Conservation (phyloP, 2,113 vertebrate species). For the Chloropsis hardwickii region DNA sequence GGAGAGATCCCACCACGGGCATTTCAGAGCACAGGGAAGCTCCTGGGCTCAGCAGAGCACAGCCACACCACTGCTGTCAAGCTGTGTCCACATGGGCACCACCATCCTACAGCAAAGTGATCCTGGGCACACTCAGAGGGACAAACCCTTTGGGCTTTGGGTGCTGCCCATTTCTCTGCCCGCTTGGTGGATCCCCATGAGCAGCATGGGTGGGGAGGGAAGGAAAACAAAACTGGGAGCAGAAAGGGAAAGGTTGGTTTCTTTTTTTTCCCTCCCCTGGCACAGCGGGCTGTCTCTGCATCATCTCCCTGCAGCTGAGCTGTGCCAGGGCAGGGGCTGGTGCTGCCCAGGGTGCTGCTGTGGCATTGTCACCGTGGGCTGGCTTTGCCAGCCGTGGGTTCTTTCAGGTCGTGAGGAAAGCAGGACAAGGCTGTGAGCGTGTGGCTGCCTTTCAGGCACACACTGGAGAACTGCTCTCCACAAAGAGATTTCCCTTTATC, state of each 20-base stretch:
- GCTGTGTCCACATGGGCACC: accelerated
- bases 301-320: accelerated
- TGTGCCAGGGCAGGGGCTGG: neutral
- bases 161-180: neutral
- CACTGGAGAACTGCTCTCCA: neutral
- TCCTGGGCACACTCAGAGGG: neutral
- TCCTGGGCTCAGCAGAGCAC: neutral
- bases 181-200: neutral
- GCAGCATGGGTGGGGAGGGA: neutral
- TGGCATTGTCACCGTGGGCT: neutral
- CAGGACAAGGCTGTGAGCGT: neutral
- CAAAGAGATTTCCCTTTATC: slow-evolving; percentile 4
- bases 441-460: neutral
- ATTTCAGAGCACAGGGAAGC: accelerated
- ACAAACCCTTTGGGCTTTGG: neutral
- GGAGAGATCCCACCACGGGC: neutral
- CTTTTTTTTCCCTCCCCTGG: neutral
- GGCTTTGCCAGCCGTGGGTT: neutral
- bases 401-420: neutral
- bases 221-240: neutral
- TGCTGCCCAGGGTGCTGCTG: neutral
- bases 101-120: accelerated
- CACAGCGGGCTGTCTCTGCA: accelerated
- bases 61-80: accelerated
- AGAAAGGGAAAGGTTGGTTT: neutral